A percentile compares a stretch with the other conserved stretches of the same genome.
Conservation (phyloP, 2,888 invertebrate genomes). For the Lampropteryx suffumata region DNA sequence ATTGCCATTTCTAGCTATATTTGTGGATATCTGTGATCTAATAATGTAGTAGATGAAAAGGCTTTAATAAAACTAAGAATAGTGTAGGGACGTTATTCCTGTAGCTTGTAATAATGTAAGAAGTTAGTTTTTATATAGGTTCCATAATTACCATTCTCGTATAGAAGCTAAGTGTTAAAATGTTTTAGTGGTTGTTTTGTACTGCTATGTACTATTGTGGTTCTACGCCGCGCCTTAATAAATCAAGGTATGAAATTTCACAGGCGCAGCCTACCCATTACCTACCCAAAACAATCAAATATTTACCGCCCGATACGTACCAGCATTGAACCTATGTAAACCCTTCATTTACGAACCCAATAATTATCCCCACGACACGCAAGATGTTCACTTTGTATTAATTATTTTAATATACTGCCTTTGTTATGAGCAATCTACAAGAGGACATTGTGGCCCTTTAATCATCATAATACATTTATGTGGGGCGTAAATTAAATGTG, state of each 20-base stretch:
- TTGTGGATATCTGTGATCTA: too few relatives aligned
- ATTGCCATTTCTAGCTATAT: too few relatives aligned
- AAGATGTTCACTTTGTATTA: slow-evolving; percentile 48
- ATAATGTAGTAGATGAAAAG: too few relatives aligned
- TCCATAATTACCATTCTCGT: too few relatives aligned
- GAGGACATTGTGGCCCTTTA: slow-evolving; percentile 49
- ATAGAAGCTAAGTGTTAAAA: too few relatives aligned
- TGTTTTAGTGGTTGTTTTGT: too few relatives aligned
- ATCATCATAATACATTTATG: slow-evolving; percentile 62
- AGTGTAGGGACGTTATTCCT: too few relatives aligned
- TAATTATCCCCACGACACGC: slow-evolving; percentile 38
- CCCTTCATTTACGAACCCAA: slow-evolving; percentile 34
- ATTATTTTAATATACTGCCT: slow-evolving; percentile 54
- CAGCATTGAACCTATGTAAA: slow-evolving; percentile 17
- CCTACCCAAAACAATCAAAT: slow-evolving; percentile 4
- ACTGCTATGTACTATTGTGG: background rate
- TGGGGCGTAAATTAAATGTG: slow-evolving; percentile 69
- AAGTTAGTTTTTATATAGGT: background rate
- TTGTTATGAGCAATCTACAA: slow-evolving; percentile 56
- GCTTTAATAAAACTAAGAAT: too few relatives aligned
- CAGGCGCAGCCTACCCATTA: background rate
- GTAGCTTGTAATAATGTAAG: too few relatives aligned
- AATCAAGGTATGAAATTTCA: slow-evolving; percentile 3
- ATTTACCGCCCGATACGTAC: slow-evolving; percentile 12
- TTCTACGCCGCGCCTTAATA: background rate